Conservation (phyloP, 2,888 invertebrate species). For the Drosophila affinis region DNA sequence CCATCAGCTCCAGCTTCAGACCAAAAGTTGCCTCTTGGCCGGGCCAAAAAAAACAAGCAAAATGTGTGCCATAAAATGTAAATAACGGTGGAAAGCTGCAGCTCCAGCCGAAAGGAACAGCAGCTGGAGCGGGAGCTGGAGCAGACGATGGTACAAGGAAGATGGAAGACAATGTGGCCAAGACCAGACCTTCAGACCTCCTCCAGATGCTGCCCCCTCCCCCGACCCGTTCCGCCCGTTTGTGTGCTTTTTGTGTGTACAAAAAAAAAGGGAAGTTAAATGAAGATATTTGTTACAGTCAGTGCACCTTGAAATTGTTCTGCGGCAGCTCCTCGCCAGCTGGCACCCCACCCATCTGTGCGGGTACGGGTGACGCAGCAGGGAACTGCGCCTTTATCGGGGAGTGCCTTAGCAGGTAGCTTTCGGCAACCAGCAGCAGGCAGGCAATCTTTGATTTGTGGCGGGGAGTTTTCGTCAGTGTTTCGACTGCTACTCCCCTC, state of each 20-base stretch:
- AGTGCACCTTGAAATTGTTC: constrained; percentile 74
- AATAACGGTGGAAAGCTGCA: constrained; percentile 51
- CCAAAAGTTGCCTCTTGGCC: constrained; percentile 1
- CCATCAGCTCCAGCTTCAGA: constrained; percentile 32
- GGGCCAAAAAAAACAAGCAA: constrained; percentile 24
- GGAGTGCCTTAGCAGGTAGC: background rate
- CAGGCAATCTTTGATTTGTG: background rate
- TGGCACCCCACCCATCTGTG: background rate
- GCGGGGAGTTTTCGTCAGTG: no score
- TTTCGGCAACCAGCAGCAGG: background rate
- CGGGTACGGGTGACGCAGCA: background rate
- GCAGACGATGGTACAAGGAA: constrained; percentile 14
- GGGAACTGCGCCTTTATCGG: background rate
- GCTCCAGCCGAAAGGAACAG: background rate
- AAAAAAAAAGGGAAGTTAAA: constrained; percentile 58
- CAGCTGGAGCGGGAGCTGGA: constrained; percentile 3
- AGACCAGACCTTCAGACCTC: constrained; percentile 5
- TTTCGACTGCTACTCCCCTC: no score
- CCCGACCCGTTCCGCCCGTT: background rate
- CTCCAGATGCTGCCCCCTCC: constrained; percentile 21
- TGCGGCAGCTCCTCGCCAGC: constrained; percentile 37
- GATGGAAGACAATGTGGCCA: constrained; percentile 31
- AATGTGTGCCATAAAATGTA: constrained; percentile 69
- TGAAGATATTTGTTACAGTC: constrained; percentile 76
- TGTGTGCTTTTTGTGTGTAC: constrained; percentile 18